Evolutionary conservation across 1,140 invertebrate species (phyloP).

Genomic region (Procambarus virginalis): DNA sequence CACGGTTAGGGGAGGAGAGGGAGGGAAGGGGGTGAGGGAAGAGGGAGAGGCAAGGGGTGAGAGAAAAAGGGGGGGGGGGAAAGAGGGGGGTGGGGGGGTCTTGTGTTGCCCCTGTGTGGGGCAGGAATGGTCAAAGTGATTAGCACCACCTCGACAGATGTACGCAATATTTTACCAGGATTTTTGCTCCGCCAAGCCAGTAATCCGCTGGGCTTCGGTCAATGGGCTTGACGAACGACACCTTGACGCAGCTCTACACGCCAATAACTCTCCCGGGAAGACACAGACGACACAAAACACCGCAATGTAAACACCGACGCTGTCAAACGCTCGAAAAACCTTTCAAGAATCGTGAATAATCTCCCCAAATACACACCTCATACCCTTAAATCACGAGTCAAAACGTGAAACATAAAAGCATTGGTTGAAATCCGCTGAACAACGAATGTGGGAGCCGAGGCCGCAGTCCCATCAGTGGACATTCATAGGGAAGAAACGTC

Average conservation of each 20-base stretch:
- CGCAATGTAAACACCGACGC: too few species aligned
- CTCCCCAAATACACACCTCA: too few species aligned
- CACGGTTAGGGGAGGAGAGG: not conserved
- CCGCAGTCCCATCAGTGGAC: slow-evolving; percentile 18
- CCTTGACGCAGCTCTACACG: not conserved
- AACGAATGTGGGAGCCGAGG: not conserved
- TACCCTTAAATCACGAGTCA: too few species aligned
- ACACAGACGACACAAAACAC: not conserved
- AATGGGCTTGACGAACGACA: not conserved
- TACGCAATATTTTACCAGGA: not conserved
- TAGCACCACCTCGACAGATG: slow-evolving; percentile 1
- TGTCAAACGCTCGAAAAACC: too few species aligned
- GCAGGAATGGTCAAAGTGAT: not conserved
- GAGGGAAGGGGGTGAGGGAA: not conserved
- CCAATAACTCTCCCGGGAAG: not conserved
- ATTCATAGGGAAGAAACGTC: slow-evolving; percentile 27
- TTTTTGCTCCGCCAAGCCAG: not conserved
- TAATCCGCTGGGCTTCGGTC: not conserved
- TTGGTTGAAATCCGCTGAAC: too few species aligned
- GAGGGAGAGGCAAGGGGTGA: not conserved
- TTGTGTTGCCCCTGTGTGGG: not conserved
- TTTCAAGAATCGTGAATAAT: too few species aligned
- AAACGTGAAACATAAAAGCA: too few species aligned
- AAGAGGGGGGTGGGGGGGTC: not conserved
- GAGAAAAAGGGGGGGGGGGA: not conserved